Evolutionary conservation across 2,888 invertebrate species (phyloP), one percentile per base, ranked within the genome.

Genomic region (Acholoe squamosa): DNA sequence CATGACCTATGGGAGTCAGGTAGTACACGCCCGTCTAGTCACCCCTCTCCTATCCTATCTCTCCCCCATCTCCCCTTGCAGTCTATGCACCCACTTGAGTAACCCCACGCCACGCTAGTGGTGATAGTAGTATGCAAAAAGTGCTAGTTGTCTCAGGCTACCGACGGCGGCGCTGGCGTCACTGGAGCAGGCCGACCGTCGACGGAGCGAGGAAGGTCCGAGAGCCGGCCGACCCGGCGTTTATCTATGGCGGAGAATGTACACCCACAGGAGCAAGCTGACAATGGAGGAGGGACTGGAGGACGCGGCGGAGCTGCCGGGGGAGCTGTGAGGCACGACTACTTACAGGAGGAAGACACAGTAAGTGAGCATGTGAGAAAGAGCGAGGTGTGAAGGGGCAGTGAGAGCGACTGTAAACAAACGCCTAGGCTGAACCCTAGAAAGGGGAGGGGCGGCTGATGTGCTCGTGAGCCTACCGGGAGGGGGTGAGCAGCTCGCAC

Each of bases 161-260:
- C 71, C 71, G 71, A 28, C 71, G 71, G 71, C 71, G 71, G 71
- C 71, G 71, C 71, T 71, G 71, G n/a, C 71, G 61, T 61, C 71
- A 61, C n/a, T 71, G 28, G 71, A 28, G 14, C 71, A 25, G 28
- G 22, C 61, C 28, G 28, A 71, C 14, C 28, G n/a, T 25, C 25
- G 71, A 28, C 71, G 71, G 71, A 71, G 71, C 71, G 28, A 71
- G 71, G n/a, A 25, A 71, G 71, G 71, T 71, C 71, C 71, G 71
- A 28, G 71, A 71, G 25, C 71, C 71, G 71, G 28, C 31, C 71
- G 31, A 22, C 71, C 31, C 71, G 28, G 25, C 43, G n/a, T n/a
- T 14, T 25, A 28, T 28, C 31, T 71, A 25, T 71, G 71, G 71
- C 25, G 71, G 28, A 71, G 28, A 71, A 71, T 71, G 71, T 14